phyloP scores from a whole-genome alignment of 2,797 vertebrate species.

The Diglossa cyanea region DNA sequence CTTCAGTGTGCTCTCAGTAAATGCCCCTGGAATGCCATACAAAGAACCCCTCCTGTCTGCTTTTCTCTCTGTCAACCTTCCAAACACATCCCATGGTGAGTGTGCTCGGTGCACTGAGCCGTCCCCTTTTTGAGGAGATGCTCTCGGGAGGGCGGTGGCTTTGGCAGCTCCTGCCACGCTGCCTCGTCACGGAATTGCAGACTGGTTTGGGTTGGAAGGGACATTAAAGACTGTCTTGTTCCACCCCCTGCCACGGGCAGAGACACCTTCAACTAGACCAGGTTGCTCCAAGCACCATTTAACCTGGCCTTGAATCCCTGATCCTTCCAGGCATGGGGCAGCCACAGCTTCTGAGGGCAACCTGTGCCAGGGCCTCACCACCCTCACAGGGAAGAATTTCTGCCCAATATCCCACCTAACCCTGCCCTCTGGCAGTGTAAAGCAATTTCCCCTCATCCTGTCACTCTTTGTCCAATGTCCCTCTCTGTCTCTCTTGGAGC shows the following conservation, averaged over 20 bases:
- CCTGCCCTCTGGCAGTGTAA: neutral
- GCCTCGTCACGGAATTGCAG: neutral
- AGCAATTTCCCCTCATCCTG: neutral
- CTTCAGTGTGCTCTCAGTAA: neutral
- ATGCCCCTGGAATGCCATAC: neutral
- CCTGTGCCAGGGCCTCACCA: neutral
- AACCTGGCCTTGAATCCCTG: neutral
- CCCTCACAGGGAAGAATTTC: neutral
- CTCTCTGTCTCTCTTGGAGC: neutral
- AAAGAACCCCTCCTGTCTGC: neutral
- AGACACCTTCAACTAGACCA: neutral
- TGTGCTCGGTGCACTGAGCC: neutral
- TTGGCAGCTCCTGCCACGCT: fast-evolving
- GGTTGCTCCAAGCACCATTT: neutral
- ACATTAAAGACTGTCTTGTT: neutral
- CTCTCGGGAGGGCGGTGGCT: fast-evolving
- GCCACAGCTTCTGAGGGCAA: too few species aligned
- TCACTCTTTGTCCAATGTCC: neutral
- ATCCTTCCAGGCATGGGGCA: neutral
- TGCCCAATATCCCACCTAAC: neutral
- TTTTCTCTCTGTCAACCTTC: neutral
- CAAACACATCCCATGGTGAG: neutral
- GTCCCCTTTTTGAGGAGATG: neutral
- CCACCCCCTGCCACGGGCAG: neutral
- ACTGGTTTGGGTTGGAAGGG: neutral